Conservation (phyloP, 2,113 vertebrate genomes). For the human (Homo sapiens) region DNA sequence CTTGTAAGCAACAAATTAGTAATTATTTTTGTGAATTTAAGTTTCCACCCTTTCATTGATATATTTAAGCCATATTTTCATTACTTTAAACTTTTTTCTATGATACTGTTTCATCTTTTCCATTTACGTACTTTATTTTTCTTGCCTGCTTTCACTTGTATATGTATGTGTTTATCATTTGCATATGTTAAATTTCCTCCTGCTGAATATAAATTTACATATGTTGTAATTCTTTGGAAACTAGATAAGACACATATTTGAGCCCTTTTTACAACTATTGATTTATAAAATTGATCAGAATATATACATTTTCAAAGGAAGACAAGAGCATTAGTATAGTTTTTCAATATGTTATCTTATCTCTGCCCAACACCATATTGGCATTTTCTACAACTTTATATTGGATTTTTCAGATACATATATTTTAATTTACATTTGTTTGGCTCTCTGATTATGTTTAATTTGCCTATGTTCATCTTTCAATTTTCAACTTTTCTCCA, state of each 20-base stretch:
- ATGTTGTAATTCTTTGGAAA: not conserved
- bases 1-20: not conserved
- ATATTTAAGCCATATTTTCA: not conserved
- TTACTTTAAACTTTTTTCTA: not conserved
- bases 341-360: not conserved
- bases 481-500: not conserved
- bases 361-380: not conserved
- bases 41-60: not conserved
- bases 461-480: not conserved
- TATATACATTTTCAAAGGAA: not conserved
- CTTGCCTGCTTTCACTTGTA: not conserved
- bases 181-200: not conserved
- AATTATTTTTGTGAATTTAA: not conserved
- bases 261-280: not conserved
- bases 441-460: not conserved
- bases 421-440: not conserved
- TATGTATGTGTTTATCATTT: not conserved
- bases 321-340: not conserved
- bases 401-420: not conserved
- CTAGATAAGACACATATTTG: not conserved
- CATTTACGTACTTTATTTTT: not conserved
- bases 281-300: not conserved
- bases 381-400: not conserved
- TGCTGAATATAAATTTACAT: not conserved
- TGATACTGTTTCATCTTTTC: not conserved